phyloP scores from a whole-genome alignment of 2,888 invertebrate species.

The Watsonalla binaria region DNA sequence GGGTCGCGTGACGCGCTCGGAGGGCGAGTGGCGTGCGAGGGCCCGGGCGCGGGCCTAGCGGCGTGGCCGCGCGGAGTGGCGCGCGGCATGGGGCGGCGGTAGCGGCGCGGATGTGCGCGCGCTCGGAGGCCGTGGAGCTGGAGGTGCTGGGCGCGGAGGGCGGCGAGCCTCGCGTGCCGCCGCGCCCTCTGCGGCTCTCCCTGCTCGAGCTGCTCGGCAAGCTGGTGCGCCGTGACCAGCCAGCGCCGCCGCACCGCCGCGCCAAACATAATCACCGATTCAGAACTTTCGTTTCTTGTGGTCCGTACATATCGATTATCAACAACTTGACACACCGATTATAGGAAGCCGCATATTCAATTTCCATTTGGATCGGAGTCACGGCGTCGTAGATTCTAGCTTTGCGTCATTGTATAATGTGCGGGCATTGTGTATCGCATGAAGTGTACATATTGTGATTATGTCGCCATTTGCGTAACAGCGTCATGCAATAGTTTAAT shows the following conservation, averaged over 20 bases:
- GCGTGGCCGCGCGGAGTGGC: constrained; percentile 60
- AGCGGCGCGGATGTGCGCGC: constrained; percentile 88
- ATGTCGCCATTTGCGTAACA: constrained; percentile 25
- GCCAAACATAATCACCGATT: constrained; percentile 78
- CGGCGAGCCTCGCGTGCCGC: constrained; percentile 84
- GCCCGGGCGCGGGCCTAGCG: constrained; percentile 42
- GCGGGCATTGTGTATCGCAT: constrained; percentile 13
- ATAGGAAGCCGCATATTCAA: constrained; percentile 20
- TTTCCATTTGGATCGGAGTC: constrained; percentile 9
- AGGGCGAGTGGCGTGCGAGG: constrained; percentile 35
- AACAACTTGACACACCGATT: constrained; percentile 9
- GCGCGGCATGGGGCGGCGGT: constrained; percentile 84
- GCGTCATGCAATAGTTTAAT: constrained; percentile 13
- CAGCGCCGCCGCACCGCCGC: constrained; percentile 62
- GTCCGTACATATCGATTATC: constrained; percentile 50
- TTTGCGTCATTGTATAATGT: constrained; percentile 22
- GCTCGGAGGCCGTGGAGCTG: constrained; percentile 87
- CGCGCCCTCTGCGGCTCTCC: constrained; percentile 84
- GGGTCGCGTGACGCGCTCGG: constrained; percentile 41
- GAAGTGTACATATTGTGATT: constrained; percentile 9
- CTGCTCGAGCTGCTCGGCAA: constrained; percentile 82
- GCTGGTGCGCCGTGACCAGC: constrained; percentile 76
- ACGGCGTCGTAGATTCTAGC: constrained; percentile 8
- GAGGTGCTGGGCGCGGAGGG: constrained; percentile 89
- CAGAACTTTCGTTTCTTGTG: constrained; percentile 73